Evolutionary conservation across 23 tunicate genomes (phyloP), one percentile per base, ranked within the genome.

Genomic region (Styela plicata): DNA sequence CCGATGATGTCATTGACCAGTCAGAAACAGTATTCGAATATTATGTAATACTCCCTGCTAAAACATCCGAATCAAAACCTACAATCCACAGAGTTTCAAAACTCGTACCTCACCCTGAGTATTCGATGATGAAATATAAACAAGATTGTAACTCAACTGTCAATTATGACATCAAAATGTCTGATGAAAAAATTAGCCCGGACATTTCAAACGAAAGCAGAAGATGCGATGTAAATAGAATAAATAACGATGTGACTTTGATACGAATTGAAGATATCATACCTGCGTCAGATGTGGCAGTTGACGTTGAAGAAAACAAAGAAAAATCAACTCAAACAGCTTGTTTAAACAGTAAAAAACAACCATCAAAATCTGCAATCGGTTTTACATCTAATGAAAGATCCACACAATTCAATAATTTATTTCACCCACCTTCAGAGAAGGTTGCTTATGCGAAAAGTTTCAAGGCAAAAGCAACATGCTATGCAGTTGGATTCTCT

Each of bases 161-260:
- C 7, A 71, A 27, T 30, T 71, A 22, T 34, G 73, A 20, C 10
- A 63, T 29, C 73, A 31, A 1, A 34, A 0, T 1, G 33, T 69
- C 24, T 3, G 73, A 63, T 1, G 64, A 36, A 63, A 79, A 63
- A 24, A 18, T 25, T 25, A 29, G 17, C 13, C 24, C 30, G 24
- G 31, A 67, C 31, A 29, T 24, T 1, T 16, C 71, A 17, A 67
- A 67, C 24, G 30, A 29, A 29, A 76, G 31, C 53, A 24, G 19
- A 26, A 76, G 18, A 18, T 76, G 81, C 1, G 89, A 85, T 34
- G 33, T 31, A 33, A 57, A 69, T 18, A 53, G 74, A 35, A 63
- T 83, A 31, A 53, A 85, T 69, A 21, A 69, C 30, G 96, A 90
- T 61, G 73, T 91, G 34, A 90, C 97, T 27, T 63, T 91, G 36